phyloP scores from a whole-genome alignment of 2,113 vertebrate genomes.

The Benitochromis conjunctus region DNA sequence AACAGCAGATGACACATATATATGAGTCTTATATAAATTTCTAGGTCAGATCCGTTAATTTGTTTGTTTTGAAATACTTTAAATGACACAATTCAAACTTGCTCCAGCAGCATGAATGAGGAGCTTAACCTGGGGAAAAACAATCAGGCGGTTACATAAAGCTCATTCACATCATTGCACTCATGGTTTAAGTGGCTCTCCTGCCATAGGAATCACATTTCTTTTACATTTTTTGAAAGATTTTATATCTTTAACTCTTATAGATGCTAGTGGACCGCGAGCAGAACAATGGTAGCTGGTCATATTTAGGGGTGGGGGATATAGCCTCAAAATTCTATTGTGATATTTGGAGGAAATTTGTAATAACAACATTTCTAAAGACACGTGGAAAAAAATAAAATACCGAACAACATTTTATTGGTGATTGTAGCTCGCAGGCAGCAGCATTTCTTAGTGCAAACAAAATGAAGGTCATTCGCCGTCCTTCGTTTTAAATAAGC shows the following conservation, averaged over 20 bases:
- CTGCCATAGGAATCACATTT: neutral
- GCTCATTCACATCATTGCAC: neutral
- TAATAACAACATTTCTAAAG: neutral
- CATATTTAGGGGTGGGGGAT: neutral
- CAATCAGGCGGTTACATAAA: neutral
- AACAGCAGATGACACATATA: neutral
- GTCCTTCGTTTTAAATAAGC: neutral
- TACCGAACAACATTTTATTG: neutral
- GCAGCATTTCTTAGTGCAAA: neutral
- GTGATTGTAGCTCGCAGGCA: neutral
- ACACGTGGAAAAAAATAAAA: neutral
- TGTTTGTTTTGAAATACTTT: neutral
- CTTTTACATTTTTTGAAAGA: neutral
- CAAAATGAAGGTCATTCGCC: neutral
- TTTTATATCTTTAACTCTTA: neutral
- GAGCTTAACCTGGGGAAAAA: conserved; percentile 7
- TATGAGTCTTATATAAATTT: neutral
- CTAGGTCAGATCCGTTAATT: neutral
- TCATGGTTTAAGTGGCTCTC: neutral
- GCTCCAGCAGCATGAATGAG: neutral
- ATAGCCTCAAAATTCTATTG: neutral
- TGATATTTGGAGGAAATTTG: neutral
- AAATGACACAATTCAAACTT: neutral
- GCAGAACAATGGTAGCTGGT: neutral
- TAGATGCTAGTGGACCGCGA: neutral